phyloP scores from a whole-genome alignment of 2,113 vertebrate species.

The Stercorarius parasiticus region DNA sequence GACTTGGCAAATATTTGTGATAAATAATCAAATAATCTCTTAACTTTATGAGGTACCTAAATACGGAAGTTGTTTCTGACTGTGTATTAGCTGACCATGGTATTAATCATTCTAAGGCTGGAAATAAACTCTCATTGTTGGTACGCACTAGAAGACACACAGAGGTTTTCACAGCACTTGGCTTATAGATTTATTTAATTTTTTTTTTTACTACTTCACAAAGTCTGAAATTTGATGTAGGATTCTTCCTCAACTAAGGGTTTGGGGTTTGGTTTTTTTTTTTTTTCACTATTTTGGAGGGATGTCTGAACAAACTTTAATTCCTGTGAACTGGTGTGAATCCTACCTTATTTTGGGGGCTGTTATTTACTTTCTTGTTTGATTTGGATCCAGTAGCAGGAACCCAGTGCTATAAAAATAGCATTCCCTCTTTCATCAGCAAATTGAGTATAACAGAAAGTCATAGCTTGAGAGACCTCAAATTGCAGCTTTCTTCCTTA shows the following conservation, averaged over 20 bases:
- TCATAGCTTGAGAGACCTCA: background rate
- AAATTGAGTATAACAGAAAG: background rate
- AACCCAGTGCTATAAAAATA: background rate
- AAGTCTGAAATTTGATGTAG: background rate
- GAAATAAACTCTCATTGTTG: background rate
- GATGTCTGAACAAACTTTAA: background rate
- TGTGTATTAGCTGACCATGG: background rate
- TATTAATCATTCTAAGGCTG: background rate
- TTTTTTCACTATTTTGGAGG: background rate
- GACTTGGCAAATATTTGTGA: conserved; percentile 65
- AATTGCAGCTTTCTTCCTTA: background rate
- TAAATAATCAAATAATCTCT: background rate
- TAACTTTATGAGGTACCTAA: background rate
- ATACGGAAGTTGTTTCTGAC: background rate
- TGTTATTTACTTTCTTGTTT: background rate
- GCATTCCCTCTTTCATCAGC: background rate
- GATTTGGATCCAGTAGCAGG: background rate
- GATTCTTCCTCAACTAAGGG: background rate
- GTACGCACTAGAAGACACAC: background rate
- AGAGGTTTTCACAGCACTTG: background rate
- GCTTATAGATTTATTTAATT: background rate
- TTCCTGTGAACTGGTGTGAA: background rate
- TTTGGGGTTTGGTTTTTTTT: background rate
- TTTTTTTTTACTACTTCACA: background rate
- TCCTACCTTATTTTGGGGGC: background rate